Evolutionary conservation across 2,113 vertebrate genomes (phyloP).

Genomic region (Osmerus mordax): DNA sequence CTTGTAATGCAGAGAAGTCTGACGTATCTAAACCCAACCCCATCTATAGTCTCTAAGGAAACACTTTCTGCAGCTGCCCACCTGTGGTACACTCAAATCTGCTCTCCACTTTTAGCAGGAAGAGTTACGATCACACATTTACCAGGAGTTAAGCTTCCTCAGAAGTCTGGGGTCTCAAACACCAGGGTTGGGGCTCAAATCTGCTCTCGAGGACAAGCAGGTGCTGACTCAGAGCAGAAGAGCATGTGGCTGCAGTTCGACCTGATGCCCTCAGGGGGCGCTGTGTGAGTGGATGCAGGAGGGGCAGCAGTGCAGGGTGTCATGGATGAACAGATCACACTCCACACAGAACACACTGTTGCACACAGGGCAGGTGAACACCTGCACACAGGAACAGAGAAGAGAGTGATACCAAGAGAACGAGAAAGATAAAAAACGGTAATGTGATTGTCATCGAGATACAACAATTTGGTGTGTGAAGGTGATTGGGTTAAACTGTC

Average conservation of each 20-base stretch:
- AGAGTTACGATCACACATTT: too few relatives aligned
- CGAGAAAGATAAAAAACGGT: conserved; percentile 1
- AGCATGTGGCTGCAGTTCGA: neutral
- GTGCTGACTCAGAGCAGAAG: too few relatives aligned
- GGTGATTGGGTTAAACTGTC: neutral
- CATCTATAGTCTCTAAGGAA: too few relatives aligned
- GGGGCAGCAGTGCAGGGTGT: conserved; percentile 92
- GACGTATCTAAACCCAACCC: too few relatives aligned
- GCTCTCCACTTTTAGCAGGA: too few relatives aligned
- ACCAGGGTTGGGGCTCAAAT: too few relatives aligned
- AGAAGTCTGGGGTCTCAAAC: too few relatives aligned
- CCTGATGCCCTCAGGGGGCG: conserved; percentile 25
- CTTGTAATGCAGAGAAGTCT: too few relatives aligned
- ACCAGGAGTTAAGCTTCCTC: too few relatives aligned
- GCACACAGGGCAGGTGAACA: conserved; percentile 82
- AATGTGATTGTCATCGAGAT: neutral
- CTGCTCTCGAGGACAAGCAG: too few relatives aligned
- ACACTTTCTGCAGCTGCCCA: too few relatives aligned
- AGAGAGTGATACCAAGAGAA: conserved; percentile 19
- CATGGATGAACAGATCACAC: conserved; percentile 93
- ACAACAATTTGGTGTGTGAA: neutral
- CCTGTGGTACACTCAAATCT: too few relatives aligned
- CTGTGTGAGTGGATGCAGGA: conserved; percentile 81
- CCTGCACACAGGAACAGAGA: conserved; percentile 64
- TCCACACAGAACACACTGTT: conserved; percentile 85